Evolutionary conservation across 2,797 vertebrate genomes (phyloP).

Genomic region (Columba guinea): DNA sequence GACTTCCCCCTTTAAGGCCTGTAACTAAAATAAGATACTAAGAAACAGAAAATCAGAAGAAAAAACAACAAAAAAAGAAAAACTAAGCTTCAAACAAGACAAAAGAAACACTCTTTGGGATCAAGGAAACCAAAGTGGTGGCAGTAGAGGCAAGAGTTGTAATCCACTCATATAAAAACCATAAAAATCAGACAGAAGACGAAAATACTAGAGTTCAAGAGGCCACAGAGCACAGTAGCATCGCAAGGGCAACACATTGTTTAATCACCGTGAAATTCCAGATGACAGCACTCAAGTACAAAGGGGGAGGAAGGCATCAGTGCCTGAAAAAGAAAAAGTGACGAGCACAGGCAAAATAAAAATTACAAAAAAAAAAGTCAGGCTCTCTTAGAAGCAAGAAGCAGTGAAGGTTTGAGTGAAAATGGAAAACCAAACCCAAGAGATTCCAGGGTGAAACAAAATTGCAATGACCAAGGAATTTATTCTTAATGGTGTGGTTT

Average conservation of each 20-base stretch:
- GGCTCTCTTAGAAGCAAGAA: not conserved
- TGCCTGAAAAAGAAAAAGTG: slow-evolving; percentile 54
- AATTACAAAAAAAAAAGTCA: not conserved
- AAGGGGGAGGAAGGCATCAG: slow-evolving; percentile 21
- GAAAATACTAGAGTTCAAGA: slow-evolving; percentile 56
- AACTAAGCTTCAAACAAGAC: not conserved
- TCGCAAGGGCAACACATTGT: slow-evolving; percentile 55
- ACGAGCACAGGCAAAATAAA: not conserved
- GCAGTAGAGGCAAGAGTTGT: not conserved
- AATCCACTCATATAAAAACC: slow-evolving; percentile 18
- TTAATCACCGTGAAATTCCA: slow-evolving; percentile 68
- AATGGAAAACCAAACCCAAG: not conserved
- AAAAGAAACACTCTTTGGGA: not conserved
- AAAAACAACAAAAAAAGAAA: not conserved
- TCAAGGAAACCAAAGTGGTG: slow-evolving; percentile 21
- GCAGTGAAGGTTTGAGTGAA: not conserved
- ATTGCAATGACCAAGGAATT: not conserved
- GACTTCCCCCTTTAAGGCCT: not conserved
- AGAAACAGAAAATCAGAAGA: slow-evolving; percentile 14
- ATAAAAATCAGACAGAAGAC: slow-evolving; percentile 30
- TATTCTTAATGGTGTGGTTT: not conserved
- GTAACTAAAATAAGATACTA: not conserved
- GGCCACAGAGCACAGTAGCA: slow-evolving; percentile 44
- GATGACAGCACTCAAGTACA: slow-evolving; percentile 70
- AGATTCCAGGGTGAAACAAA: not conserved